Evolutionary conservation across 2,888 invertebrate species (phyloP).

Genomic region (Morinoia aosen): DNA sequence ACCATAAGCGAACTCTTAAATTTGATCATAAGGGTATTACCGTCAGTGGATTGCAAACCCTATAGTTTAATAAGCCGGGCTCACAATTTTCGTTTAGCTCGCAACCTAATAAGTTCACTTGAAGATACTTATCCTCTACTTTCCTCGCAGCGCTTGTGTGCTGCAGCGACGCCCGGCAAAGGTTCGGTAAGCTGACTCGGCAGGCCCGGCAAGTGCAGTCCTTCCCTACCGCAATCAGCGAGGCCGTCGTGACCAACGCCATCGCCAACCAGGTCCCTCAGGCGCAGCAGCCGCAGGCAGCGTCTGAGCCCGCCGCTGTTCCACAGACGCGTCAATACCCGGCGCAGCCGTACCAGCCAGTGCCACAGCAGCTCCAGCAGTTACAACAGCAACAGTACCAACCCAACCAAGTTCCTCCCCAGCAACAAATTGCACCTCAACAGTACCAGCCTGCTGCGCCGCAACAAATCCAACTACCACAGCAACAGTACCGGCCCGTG

Average conservation of each 20-base stretch:
- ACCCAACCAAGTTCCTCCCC: neutral
- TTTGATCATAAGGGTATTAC: too few species aligned
- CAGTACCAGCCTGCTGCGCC: neutral
- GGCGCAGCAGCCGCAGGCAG: neutral
- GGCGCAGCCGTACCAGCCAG: neutral
- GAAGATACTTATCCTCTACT: neutral
- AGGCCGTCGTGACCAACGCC: neutral
- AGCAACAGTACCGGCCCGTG: neutral
- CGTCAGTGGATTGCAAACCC: neutral
- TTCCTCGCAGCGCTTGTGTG: neutral
- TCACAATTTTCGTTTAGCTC: neutral
- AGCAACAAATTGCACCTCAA: neutral
- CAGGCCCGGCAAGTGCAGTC: neutral
- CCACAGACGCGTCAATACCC: neutral
- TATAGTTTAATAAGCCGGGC: neutral
- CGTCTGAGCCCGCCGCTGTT: neutral
- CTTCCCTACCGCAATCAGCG: neutral
- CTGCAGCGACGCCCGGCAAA: neutral
- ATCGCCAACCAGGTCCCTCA: neutral
- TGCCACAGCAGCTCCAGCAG: neutral
- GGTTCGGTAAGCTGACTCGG: neutral
- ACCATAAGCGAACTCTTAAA: too few species aligned
- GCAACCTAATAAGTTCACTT: neutral
- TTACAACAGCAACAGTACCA: neutral
- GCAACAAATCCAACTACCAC: neutral